Percentiles rank a stretch among this genome's conserved stretches.
Conservation (phyloP, 2,113 vertebrate genomes). For the Galemys pyrenaicus region DNA sequence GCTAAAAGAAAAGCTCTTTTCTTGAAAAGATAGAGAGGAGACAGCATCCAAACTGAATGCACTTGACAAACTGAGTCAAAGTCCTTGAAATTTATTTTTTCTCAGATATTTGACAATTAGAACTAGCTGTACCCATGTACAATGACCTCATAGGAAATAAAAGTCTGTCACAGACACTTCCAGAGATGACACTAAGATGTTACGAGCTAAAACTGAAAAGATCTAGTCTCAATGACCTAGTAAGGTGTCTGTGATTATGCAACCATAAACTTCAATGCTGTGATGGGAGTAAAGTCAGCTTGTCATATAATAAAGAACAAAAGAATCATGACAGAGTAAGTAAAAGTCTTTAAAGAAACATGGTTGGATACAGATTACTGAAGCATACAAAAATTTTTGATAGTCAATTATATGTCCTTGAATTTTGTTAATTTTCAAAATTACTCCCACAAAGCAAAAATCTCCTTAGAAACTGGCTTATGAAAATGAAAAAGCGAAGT, state of each 20-base stretch:
- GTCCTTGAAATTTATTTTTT: not conserved
- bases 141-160: not conserved
- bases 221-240: not conserved
- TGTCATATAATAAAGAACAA: not conserved
- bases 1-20: not conserved
- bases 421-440: not conserved
- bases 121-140: not conserved
- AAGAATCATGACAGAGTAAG: not conserved
- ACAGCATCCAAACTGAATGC: not conserved
- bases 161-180: not conserved
- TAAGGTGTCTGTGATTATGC: not conserved
- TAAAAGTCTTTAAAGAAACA: not conserved
- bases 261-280: not conserved
- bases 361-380: not conserved
- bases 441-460: not conserved
- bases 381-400: not conserved
- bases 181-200: not conserved
- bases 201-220: not conserved
- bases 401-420: not conserved
- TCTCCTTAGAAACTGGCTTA: not conserved
- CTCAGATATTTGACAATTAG: not conserved
- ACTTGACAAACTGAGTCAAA: not conserved
- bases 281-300: not conserved
- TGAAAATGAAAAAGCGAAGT: not conserved
- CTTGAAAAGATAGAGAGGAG: fast-evolving